Evolutionary conservation across 2,888 invertebrate genomes (phyloP).

Genomic region (Coelopa pilipes): DNA sequence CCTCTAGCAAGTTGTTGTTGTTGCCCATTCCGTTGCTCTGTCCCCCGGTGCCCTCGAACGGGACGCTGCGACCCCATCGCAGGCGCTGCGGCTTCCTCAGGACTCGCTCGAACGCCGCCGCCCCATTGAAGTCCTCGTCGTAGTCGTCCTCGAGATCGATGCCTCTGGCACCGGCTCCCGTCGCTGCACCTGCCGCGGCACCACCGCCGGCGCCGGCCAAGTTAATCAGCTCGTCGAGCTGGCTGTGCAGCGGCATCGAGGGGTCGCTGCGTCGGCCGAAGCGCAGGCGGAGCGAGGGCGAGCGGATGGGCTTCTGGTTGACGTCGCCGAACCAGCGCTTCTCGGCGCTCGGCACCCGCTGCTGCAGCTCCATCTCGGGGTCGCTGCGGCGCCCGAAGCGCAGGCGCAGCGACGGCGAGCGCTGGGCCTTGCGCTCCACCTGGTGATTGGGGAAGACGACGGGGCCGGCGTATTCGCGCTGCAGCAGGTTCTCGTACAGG

Average conservation of each 20-base stretch:
- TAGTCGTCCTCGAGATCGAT: slow-evolving; percentile 36
- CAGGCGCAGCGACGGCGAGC: slow-evolving; percentile 78
- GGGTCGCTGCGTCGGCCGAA: slow-evolving; percentile 82
- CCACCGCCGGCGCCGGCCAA: slow-evolving; percentile 18
- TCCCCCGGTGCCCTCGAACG: slow-evolving; percentile 38
- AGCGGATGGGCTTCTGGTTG: slow-evolving; percentile 76
- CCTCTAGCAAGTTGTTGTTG: slow-evolving; percentile 24
- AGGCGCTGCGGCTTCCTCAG: slow-evolving; percentile 58
- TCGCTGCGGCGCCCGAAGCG: slow-evolving; percentile 82
- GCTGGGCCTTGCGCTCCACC: slow-evolving; percentile 79
- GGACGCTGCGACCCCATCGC: slow-evolving; percentile 57
- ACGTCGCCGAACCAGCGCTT: slow-evolving; percentile 71
- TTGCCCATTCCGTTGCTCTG: slow-evolving; percentile 2
- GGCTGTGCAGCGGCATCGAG: slow-evolving; percentile 67
- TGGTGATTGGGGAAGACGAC: slow-evolving; percentile 70
- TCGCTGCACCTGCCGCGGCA: slow-evolving; percentile 31
- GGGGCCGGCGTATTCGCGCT: slow-evolving; percentile 66
- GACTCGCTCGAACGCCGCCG: slow-evolving; percentile 47
- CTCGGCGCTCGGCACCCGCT: slow-evolving; percentile 50
- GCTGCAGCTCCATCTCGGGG: slow-evolving; percentile 66
- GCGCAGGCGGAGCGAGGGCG: slow-evolving; percentile 80
- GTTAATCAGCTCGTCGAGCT: slow-evolving; percentile 54
- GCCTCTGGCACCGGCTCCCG: neutral
- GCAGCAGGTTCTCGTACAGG: slow-evolving; percentile 64
- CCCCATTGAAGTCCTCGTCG: slow-evolving; percentile 43